Percentiles rank a stretch among this genome's conserved stretches.
Evolutionary conservation across 1,140 invertebrate genomes (phyloP).

Genomic region (Teleopsis dalmanni): DNA sequence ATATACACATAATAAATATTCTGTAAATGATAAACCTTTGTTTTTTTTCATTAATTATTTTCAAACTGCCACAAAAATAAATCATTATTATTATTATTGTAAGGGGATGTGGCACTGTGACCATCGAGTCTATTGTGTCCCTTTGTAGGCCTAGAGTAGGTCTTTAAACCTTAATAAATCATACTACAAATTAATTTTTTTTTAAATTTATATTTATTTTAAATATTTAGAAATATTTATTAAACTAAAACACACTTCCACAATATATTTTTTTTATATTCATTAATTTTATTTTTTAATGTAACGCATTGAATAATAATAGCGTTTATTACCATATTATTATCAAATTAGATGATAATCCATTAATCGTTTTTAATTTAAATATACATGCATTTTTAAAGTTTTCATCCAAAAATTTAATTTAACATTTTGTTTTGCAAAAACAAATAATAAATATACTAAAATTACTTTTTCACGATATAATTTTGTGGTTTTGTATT

Average conservation of each 20-base stretch:
- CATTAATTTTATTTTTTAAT: neutral
- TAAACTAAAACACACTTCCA: slow-evolving; percentile 9
- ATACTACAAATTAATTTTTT: slow-evolving; percentile 2
- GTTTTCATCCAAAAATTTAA: no score
- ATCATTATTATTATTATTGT: no score
- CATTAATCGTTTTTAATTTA: neutral
- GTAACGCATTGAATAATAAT: neutral
- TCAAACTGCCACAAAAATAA: no score
- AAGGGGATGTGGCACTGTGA: no score
- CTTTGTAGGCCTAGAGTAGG: no score
- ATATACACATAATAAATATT: neutral
- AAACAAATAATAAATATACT: no score
- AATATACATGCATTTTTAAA: neutral
- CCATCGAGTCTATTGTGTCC: no score
- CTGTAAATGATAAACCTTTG: neutral
- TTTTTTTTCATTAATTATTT: no score
- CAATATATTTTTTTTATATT: neutral
- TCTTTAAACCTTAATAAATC: no score
- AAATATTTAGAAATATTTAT: slow-evolving; percentile 9
- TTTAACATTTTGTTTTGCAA: no score
- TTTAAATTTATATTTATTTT: slow-evolving; percentile 11
- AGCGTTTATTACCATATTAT: neutral
- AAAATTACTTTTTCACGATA: no score
- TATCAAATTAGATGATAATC: neutral
- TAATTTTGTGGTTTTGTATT: no score